Evolutionary conservation across 2,888 invertebrate genomes (phyloP).

Genomic region (Phragmatobia fuliginosa): DNA sequence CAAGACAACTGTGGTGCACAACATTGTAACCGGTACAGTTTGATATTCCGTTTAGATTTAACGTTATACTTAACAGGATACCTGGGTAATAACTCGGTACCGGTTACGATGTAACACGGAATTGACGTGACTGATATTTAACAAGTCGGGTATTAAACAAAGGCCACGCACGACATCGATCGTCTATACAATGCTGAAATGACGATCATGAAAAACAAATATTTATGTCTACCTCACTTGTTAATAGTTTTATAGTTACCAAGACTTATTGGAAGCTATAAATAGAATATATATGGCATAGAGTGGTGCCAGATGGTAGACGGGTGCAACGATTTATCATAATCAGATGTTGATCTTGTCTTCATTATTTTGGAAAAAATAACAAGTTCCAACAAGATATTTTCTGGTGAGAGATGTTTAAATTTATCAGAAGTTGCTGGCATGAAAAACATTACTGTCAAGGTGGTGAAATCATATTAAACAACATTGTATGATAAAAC

Average conservation of each 20-base stretch:
- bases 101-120: constrained; percentile 70
- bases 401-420: background rate
- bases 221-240: constrained; percentile 33
- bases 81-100: constrained; percentile 66
- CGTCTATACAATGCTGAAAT: constrained; percentile 46
- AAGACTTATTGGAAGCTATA: constrained; percentile 21
- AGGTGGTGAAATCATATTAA: background rate
- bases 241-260: constrained; percentile 27
- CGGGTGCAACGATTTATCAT: constrained; percentile 18
- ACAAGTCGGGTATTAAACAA: constrained; percentile 60
- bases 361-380: background rate
- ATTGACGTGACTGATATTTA: constrained; percentile 76
- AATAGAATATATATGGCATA: constrained; percentile 23
- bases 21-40: constrained; percentile 26
- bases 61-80: constrained; percentile 57
- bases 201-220: constrained; percentile 36
- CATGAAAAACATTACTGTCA: background rate
- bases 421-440: background rate
- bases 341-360: constrained; percentile 2
- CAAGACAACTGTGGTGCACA: constrained; percentile 36
- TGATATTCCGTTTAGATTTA: constrained; percentile 59
- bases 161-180: constrained; percentile 57
- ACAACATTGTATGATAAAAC: no score
- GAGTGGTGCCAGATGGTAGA: constrained; percentile 16
- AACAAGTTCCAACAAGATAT: background rate